These are phyloP conservation scores for Hofmannophila pseudospretella DNA, from an alignment of 2,888 invertebrate species.

Conservation along the genomic window DNA sequence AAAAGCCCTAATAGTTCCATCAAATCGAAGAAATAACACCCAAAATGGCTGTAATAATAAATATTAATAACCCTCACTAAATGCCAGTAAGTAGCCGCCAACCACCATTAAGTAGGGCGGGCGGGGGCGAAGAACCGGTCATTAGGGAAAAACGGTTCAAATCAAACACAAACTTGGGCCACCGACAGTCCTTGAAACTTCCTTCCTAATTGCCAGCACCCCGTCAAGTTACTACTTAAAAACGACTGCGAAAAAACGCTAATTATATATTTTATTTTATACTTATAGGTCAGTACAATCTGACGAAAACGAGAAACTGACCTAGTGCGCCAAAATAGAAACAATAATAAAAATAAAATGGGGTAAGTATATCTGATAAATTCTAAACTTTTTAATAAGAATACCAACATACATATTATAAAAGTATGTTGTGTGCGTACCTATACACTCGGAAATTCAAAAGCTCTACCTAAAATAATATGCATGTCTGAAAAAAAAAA, in stretches of 20 bases:
- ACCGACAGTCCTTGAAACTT: slow-evolving; percentile 49
- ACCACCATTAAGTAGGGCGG: slow-evolving; percentile 43
- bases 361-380: no score
- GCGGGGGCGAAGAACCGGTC: slow-evolving; percentile 33
- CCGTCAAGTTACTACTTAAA: slow-evolving; percentile 35
- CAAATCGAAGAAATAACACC: slow-evolving; percentile 25
- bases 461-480: no score
- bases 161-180: slow-evolving; percentile 56
- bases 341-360: no score
- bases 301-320: no score
- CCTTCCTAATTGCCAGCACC: slow-evolving; percentile 23
- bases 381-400: no score
- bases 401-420: no score
- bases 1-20: slow-evolving; percentile 7
- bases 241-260: slow-evolving; percentile 24
- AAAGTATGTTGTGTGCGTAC: no score
- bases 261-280: neutral
- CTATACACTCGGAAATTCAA: no score
- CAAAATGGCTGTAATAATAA: slow-evolving; percentile 36
- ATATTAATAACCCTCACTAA: slow-evolving; percentile 47
- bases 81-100: slow-evolving; percentile 52
- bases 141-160: slow-evolving; percentile 66
- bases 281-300: no score
- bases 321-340: no score
- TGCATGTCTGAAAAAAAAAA: no score